A percentile compares a stretch with the other conserved stretches of the same genome.
phyloP scores from a whole-genome alignment of 1,140 invertebrate genomes.

The Halictus rubicundus region DNA sequence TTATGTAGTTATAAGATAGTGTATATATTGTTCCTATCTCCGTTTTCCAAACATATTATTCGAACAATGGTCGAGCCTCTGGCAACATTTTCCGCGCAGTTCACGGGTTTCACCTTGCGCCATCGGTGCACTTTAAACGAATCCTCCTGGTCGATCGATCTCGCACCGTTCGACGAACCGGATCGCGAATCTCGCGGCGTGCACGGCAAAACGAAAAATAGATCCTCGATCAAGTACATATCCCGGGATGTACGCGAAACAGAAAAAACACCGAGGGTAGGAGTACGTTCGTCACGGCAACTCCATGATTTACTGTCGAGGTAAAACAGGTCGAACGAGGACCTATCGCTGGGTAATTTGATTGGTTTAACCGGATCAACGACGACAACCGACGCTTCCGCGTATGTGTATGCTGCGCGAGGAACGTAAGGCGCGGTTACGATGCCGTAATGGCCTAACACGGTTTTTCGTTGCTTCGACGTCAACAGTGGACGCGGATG shows the following conservation, averaged over 20 bases:
- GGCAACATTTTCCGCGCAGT: background rate
- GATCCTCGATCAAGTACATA: slow-evolving; percentile 16
- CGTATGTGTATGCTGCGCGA: background rate
- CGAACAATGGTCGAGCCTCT: too few species aligned
- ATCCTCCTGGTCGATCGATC: background rate
- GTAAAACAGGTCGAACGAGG: background rate
- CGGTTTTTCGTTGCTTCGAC: background rate
- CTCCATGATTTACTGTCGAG: slow-evolving; percentile 37
- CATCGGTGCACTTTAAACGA: background rate
- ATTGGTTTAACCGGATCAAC: slow-evolving; percentile 54
- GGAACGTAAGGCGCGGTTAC: background rate
- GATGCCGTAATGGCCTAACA: slow-evolving; percentile 5
- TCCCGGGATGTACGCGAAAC: background rate
- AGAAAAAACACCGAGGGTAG: background rate
- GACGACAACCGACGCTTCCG: slow-evolving; percentile 11
- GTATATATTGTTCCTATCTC: too few species aligned
- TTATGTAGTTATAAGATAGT: too few species aligned
- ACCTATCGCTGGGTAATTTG: slow-evolving; percentile 33
- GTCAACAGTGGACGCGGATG: too few species aligned
- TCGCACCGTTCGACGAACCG: background rate
- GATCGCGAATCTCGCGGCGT: background rate
- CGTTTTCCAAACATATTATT: too few species aligned
- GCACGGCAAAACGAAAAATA: background rate
- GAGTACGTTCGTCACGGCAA: background rate
- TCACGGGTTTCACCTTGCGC: slow-evolving; percentile 11